Base-by-base conservation (phyloP, 2,888 invertebrate genomes). In the Alitta virens region DNA sequence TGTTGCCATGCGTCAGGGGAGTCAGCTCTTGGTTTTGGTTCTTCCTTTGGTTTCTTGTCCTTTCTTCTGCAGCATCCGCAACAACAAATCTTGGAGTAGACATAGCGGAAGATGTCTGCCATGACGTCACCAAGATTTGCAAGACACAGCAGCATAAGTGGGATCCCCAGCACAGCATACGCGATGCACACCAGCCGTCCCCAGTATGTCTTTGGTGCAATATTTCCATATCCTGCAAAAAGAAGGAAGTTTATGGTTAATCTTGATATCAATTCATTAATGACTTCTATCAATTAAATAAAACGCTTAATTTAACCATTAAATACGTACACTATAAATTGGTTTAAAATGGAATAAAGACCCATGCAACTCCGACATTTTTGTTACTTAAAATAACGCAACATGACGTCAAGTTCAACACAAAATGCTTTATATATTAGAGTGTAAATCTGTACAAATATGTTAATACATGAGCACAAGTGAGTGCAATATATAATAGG, bases 41-140 rank as follows among this genome's bases (percentile, higher is more conserved):
- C 46, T 16, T 46, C 18, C n/a, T 46, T 56, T 49, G 33, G 58
- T 27, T 56, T 58, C 53, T 63, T 59, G 40, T 70, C 68, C 50
- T 71, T 63, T 57, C 71, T 66, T 33, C 74, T 65, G 58, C 75
- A 76, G 67, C 79, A 80, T 1, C 79, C 80, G 16, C 52, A 52
- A n/a, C 26, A 42, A 26, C 61, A 46, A 9, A 56, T 53, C 60
- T 65, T 65, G n/a, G 66, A 56, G 58, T 68, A 69, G 54, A 69
- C 56, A 50, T 66, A 69, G 23, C 64, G 58, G 60, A 68, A 68
- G 24, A 68, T 62, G 65, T 84, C 83, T 2, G 85, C 85, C 64
- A 85, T 73, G 24, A 83, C 82, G 67, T 84, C 84, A n/a, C 84
- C 84, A 60, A 85, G 83, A 71, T 85, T 84, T 1, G 84, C 83